Percentiles rank a stretch among this genome's conserved stretches.
Conservation (phyloP, 92 coral and sea anemone species). For the Plumapathes pennacea region DNA sequence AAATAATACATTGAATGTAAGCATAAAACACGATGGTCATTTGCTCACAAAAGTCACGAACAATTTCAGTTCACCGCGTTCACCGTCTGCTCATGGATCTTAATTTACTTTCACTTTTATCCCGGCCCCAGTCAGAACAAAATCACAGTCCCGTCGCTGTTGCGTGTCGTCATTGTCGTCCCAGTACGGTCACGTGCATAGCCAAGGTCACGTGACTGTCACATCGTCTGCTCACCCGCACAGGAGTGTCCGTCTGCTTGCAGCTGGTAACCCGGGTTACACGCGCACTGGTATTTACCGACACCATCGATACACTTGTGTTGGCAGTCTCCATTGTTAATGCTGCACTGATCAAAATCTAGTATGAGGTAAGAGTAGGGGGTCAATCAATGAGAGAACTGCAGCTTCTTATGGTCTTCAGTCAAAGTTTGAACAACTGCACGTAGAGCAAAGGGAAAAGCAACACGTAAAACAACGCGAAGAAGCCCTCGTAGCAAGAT, state of each 20-base stretch:
- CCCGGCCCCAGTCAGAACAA: no score
- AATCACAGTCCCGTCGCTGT: no score
- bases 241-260: constrained; percentile 50
- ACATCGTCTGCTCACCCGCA: constrained; percentile 23
- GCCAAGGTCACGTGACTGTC: no score
- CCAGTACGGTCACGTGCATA: no score
- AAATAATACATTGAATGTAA: no score
- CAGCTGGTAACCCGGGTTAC: constrained; percentile 67
- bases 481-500: background rate
- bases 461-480: background rate
- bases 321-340: constrained; percentile 75
- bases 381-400: background rate
- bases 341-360: constrained; percentile 82
- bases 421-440: background rate
- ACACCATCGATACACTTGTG: constrained; percentile 73
- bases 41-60: no score
- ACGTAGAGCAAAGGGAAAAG: background rate
- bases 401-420: background rate
- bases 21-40: no score
- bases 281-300: constrained; percentile 86
- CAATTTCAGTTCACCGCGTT: no score
- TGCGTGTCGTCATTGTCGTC: no score
- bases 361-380: background rate
- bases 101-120: no score
- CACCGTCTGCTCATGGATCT: no score